Evolutionary conservation across 2,888 invertebrate species (phyloP).

Genomic region (Ophioninae sp.): DNA sequence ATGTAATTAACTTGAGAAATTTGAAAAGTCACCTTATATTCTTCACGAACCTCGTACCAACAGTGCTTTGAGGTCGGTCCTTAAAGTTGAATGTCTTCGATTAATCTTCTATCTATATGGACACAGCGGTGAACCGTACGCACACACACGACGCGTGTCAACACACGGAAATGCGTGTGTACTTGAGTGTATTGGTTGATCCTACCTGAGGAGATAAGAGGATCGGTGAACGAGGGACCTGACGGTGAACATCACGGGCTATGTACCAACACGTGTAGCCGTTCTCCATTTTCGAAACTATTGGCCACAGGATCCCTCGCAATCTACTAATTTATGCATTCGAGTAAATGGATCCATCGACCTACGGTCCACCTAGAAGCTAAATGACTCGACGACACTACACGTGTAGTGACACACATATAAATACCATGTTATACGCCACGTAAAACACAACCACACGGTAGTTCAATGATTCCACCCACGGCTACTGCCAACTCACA

Average conservation of each 20-base stretch:
- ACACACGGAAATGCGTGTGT: neutral
- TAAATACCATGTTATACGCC: neutral
- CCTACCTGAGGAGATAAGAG: constrained; percentile 19
- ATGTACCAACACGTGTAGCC: constrained; percentile 19
- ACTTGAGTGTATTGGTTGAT: constrained; percentile 3
- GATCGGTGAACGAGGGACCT: constrained; percentile 18
- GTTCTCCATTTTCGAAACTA: constrained; percentile 14
- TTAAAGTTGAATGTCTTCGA: no score
- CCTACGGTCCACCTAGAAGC: constrained; percentile 3
- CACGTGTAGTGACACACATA: neutral
- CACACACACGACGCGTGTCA: neutral
- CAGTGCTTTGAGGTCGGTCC: no score
- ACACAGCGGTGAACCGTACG: no score
- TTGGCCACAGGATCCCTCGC: constrained; percentile 20
- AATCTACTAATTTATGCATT: constrained; percentile 57
- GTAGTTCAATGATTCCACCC: no score
- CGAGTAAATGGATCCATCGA: constrained; percentile 53
- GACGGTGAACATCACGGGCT: constrained; percentile 10
- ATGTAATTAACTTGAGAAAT: no score
- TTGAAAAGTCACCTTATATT: no score
- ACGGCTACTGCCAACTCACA: neutral
- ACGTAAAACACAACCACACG: no score
- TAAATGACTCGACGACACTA: neutral
- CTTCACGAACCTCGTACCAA: no score
- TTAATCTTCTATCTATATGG: no score